Evolutionary conservation across 1,140 invertebrate species (phyloP).

Genomic region (Tetragnatha versicolor): DNA sequence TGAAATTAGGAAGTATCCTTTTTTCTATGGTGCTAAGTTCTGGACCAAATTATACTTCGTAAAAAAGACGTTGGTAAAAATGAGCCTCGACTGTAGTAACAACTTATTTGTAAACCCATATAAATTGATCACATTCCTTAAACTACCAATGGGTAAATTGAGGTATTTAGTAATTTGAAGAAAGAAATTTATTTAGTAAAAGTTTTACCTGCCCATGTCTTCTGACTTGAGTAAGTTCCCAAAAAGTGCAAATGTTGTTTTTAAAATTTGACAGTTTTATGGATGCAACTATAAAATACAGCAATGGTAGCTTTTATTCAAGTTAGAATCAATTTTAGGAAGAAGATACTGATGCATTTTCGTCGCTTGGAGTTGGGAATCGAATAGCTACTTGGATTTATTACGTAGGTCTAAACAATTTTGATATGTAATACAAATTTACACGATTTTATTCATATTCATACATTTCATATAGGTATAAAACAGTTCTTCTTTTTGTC

Average conservation of each 20-base stretch:
- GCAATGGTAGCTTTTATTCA: background rate
- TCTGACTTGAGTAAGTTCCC: background rate
- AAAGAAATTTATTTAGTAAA: background rate
- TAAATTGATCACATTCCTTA: no score
- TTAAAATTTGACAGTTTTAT: background rate
- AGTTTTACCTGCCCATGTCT: background rate
- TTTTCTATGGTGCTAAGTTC: background rate
- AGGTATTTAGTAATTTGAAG: background rate
- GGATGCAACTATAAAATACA: background rate
- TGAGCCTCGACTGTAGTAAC: no score
- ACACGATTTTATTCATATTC: no score
- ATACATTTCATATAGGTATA: no score
- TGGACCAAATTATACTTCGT: background rate
- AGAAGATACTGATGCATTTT: background rate
- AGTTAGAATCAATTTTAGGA: background rate
- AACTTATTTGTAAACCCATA: no score
- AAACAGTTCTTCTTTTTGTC: no score
- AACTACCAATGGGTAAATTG: background rate
- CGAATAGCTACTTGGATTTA: conserved; percentile 71
- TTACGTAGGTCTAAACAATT: no score
- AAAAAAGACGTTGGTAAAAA: no score
- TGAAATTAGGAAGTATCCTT: no score
- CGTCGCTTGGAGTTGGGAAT: conserved; percentile 65
- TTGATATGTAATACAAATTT: no score
- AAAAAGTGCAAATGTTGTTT: background rate